Percentiles rank a stretch among this genome's conserved stretches.
Conservation (phyloP, 2,888 invertebrate genomes). For the Spodoptera exigua region DNA sequence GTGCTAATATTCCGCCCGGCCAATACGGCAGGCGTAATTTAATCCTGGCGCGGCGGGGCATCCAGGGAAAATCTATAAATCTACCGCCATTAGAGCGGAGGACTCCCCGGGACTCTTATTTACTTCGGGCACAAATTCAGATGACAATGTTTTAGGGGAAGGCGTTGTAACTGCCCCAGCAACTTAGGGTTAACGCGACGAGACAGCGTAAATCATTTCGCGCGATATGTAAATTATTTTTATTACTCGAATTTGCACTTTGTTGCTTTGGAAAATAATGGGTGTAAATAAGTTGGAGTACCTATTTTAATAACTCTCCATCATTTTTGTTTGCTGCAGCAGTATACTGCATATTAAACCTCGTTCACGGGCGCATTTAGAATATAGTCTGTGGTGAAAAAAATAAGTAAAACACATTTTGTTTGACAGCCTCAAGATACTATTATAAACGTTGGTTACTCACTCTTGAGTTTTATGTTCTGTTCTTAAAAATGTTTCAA, state of each 20-base stretch:
- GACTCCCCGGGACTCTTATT: slow-evolving; percentile 89
- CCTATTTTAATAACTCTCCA: slow-evolving; percentile 43
- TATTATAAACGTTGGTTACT: no score
- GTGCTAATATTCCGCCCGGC: slow-evolving; percentile 86
- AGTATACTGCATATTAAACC: no score
- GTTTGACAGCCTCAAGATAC: no score
- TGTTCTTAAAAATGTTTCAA: no score
- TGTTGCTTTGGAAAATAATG: slow-evolving; percentile 43
- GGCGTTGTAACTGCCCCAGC: slow-evolving; percentile 84
- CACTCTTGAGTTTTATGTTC: no score
- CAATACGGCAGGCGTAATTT: slow-evolving; percentile 88
- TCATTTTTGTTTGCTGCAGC: slow-evolving; percentile 14
- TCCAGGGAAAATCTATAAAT: slow-evolving; percentile 89
- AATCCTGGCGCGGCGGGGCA: slow-evolving; percentile 86
- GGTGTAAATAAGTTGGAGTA: slow-evolving; percentile 37
- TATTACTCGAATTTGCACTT: slow-evolving; percentile 56
- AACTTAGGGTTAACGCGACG: slow-evolving; percentile 74
- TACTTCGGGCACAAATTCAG: slow-evolving; percentile 89
- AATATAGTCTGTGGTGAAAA: no score
- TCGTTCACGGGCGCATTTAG: no score
- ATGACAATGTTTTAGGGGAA: slow-evolving; percentile 90
- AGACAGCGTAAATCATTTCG: slow-evolving; percentile 61
- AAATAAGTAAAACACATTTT: no score
- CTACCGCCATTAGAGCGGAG: slow-evolving; percentile 86
- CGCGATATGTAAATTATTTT: slow-evolving; percentile 56